Conservation (phyloP, 1,140 invertebrate genomes). For the Anastrepha ludens region DNA sequence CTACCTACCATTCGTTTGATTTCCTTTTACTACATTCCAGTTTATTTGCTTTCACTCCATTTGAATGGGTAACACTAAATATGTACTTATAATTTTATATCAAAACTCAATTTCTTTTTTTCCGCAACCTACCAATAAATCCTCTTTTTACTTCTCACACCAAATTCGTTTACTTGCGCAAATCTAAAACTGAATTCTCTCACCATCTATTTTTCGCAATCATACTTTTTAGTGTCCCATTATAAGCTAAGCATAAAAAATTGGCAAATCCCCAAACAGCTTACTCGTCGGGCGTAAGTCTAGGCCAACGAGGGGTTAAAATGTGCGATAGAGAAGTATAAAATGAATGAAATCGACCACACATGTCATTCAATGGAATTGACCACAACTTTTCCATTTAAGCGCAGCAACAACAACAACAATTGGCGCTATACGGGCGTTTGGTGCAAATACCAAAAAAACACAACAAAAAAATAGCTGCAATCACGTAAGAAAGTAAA, state of each 20-base stretch:
- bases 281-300: background rate
- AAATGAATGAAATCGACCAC: slow-evolving; percentile 5
- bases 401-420: background rate
- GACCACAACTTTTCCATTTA: slow-evolving; percentile 51
- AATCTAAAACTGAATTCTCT: background rate
- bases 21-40: no score
- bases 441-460: background rate
- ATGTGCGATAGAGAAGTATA: background rate
- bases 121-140: no score
- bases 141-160: background rate
- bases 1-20: no score
- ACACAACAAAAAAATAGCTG: background rate
- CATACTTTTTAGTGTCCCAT: slow-evolving; percentile 38
- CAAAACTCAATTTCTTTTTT: no score
- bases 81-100: no score
- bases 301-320: background rate
- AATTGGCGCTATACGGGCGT: background rate
- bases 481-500: background rate
- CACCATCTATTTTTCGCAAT: background rate
- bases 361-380: slow-evolving; percentile 33
- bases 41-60: no score
- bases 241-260: slow-evolving; percentile 42
- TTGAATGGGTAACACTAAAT: no score
- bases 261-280: slow-evolving; percentile 33
- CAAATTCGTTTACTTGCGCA: background rate